phyloP scores from a whole-genome alignment of 2,113 vertebrate genomes.

The Carettochelys insculpta region DNA sequence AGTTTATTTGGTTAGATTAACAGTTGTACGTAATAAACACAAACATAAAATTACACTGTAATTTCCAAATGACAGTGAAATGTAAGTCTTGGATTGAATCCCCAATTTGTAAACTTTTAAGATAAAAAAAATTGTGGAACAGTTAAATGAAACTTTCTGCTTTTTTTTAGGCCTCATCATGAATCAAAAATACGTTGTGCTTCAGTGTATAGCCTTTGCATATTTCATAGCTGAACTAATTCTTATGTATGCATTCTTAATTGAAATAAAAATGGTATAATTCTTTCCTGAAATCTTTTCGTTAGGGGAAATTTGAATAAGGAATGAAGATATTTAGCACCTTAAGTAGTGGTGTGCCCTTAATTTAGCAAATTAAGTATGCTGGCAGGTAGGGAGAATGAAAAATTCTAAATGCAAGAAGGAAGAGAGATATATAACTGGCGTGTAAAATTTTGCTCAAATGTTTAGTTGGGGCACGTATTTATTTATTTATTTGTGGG shows the following conservation, averaged over 20 bases:
- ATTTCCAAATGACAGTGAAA: not conserved
- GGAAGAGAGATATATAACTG: not conserved
- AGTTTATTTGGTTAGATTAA: not conserved
- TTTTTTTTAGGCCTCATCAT: not conserved
- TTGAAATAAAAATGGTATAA: not conserved
- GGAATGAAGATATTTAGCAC: not conserved
- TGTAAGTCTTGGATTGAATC: not conserved
- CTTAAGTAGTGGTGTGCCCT: not conserved
- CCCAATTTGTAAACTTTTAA: not conserved
- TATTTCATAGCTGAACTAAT: not conserved
- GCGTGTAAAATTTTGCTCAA: not conserved
- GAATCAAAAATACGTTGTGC: not conserved
- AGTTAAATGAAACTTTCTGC: not conserved
- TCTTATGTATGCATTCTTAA: not conserved
- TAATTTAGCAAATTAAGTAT: not conserved
- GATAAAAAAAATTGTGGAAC: not conserved
- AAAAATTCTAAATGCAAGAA: not conserved
- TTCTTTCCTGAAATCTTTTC: not conserved
- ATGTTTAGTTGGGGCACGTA: not conserved
- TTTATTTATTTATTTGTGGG: not conserved
- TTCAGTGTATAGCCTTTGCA: not conserved
- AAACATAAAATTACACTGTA: not conserved
- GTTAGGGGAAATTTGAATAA: not conserved
- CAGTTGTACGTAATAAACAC: not conserved
- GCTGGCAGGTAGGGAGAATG: not conserved